These are phyloP conservation scores for Cheilosia soror DNA, from an alignment of 2,888 invertebrate genomes.

Conservation along the genomic window DNA sequence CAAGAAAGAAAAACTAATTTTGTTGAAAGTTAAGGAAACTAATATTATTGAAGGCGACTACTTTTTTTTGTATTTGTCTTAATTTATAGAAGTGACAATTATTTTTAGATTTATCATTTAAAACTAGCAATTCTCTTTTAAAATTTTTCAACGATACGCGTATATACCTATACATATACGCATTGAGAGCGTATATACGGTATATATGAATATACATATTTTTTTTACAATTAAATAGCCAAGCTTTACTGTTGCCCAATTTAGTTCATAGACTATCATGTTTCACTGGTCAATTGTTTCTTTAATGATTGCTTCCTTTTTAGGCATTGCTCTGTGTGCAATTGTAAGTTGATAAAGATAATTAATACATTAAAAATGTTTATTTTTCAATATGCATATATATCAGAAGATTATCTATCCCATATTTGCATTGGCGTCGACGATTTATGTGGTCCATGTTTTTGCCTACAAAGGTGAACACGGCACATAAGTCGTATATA, in stretches of 20 bases:
- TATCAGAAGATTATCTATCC: not conserved
- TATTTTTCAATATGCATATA: not conserved
- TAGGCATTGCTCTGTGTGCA: not conserved
- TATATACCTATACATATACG: not conserved
- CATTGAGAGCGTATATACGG: not conserved
- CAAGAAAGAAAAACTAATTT: constrained; percentile 1
- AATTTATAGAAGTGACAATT: not conserved
- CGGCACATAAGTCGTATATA: no score
- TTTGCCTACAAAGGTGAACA: no score
- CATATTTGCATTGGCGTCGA: no score
- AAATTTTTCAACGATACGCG: not conserved
- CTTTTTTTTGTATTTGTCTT: not conserved
- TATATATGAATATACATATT: not conserved
- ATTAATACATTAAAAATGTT: constrained; percentile 12
- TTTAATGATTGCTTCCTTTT: not conserved
- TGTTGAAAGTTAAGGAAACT: not conserved
- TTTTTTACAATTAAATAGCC: not conserved
- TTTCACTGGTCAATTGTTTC: not conserved
- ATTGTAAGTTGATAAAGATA: constrained; percentile 10
- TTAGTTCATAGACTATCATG: constrained; percentile 69
- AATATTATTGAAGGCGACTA: constrained; percentile 1
- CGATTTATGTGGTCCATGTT: no score
- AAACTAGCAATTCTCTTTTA: not conserved
- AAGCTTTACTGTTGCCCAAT: not conserved
- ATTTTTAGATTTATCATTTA: not conserved